These are phyloP conservation scores for Nephotettix cincticeps DNA, from an alignment of 1,140 invertebrate genomes.

Conservation along the genomic window DNA sequence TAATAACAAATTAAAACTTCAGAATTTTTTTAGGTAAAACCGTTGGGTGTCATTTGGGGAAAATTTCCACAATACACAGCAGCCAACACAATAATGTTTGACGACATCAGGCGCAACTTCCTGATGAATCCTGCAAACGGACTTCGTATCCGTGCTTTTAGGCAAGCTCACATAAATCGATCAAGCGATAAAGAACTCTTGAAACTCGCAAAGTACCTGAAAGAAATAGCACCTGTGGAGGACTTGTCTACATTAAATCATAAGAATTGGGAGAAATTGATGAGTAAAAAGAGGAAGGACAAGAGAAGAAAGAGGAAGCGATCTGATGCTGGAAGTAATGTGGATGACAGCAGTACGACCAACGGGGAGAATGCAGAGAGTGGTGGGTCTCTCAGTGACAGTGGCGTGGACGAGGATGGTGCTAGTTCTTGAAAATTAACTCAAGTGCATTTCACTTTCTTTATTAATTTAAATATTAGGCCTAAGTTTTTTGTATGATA, in stretches of 20 bases:
- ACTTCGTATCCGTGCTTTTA: conserved; percentile 85
- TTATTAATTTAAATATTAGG: too few relatives aligned
- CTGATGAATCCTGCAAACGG: conserved; percentile 97
- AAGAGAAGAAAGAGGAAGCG: conserved; percentile 16
- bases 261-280: conserved; percentile 86
- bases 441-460: too few relatives aligned
- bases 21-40: conserved; percentile 84
- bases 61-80: conserved; percentile 84
- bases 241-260: conserved; percentile 88
- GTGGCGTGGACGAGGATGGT: too few relatives aligned
- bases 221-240: conserved; percentile 77
- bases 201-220: conserved; percentile 80
- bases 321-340: neutral
- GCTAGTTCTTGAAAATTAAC: too few relatives aligned
- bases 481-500: too few relatives aligned
- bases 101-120: conserved; percentile 96
- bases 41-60: conserved; percentile 95
- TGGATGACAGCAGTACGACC: too few relatives aligned
- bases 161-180: conserved; percentile 86
- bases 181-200: conserved; percentile 82
- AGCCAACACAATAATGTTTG: conserved; percentile 98
- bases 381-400: too few relatives aligned
- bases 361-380: too few relatives aligned
- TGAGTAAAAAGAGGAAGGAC: conserved; percentile 41
- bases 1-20: too few relatives aligned